Evolutionary conservation across 2,888 invertebrate species (phyloP).

Genomic region (Pteria penguin): DNA sequence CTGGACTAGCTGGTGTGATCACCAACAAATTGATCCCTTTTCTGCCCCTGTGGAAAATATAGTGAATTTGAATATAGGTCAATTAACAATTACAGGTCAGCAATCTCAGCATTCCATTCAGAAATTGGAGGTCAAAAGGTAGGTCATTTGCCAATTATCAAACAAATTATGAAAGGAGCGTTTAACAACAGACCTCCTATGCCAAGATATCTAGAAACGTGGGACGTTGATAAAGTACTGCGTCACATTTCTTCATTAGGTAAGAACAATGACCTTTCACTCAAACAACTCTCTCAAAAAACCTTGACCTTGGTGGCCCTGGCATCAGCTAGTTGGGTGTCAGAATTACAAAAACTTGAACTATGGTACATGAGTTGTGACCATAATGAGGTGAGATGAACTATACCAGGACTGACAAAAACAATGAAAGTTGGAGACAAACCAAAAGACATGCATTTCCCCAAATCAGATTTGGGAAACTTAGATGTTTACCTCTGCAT

Average conservation of each 20-base stretch:
- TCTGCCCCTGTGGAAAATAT: slow-evolving; percentile 12
- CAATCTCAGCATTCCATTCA: slow-evolving; percentile 5
- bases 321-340: neutral
- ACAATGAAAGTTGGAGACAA: neutral
- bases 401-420: slow-evolving; percentile 3
- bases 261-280: neutral
- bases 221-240: slow-evolving; percentile 13
- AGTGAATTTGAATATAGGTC: slow-evolving; percentile 1
- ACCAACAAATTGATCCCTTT: slow-evolving; percentile 17
- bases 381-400: neutral
- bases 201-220: slow-evolving; percentile 8
- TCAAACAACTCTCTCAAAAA: neutral
- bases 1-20: slow-evolving; percentile 19
- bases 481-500: slow-evolving; percentile 8
- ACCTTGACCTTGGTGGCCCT: slow-evolving; percentile 5
- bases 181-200: neutral
- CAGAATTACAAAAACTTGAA: slow-evolving; percentile 11
- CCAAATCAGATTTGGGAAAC: neutral
- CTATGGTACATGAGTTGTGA: neutral
- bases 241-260: neutral
- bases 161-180: neutral
- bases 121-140: neutral
- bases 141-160: slow-evolving; percentile 1
- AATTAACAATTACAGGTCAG: slow-evolving; percentile 10
- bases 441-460: neutral